Evolutionary conservation across 2,888 invertebrate genomes (phyloP), one percentile per base, ranked within the genome.

Genomic region (Caenorhabditis japonica): DNA sequence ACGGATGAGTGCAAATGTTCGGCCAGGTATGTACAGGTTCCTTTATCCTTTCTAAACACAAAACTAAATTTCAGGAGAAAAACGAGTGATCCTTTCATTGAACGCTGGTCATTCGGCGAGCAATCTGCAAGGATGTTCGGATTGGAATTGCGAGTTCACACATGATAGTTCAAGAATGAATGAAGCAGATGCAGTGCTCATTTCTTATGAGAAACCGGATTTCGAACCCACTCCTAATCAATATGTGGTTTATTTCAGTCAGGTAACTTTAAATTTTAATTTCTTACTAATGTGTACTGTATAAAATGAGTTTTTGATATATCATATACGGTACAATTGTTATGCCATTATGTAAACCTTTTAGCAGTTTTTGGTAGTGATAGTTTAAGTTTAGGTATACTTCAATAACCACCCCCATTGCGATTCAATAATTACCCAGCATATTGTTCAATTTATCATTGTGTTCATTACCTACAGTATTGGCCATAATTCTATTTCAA

Each of bases 71-170:
- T 33, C 46, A 71, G 71, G 62, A 0, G 43, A 74, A 53, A 75
- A 69, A 41, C 38, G 69, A 39, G 19, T 83, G 13, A 77, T 83
- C 15, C 56, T 83, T 15, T 75, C 81, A 1, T 74, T 73, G 59
- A 77, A 82, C 44, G 77, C 83, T 0, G 83, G 79, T 8, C 79
- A 79, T 53, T 68, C 70, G 13, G 44, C 66, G 8, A 77, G 55
- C 13, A 81, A 83, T 56, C 72, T 85, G 15, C 74, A 76, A 25
- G 85, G 85, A 39, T 86, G 86, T 74, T 81, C 84, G 17, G 86
- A 86, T 44, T 86, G 86, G 86, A 83, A 86, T 38, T 86, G 86
- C 59, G 72, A 75, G 27, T 74, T 84, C 47, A 77, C 77, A 7
- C 49, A 62, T 17, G 79, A 77, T 46, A 52, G 74, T 8, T 47